Base-by-base conservation (phyloP, 1,140 invertebrate genomes). In the Ceratina australensis region DNA sequence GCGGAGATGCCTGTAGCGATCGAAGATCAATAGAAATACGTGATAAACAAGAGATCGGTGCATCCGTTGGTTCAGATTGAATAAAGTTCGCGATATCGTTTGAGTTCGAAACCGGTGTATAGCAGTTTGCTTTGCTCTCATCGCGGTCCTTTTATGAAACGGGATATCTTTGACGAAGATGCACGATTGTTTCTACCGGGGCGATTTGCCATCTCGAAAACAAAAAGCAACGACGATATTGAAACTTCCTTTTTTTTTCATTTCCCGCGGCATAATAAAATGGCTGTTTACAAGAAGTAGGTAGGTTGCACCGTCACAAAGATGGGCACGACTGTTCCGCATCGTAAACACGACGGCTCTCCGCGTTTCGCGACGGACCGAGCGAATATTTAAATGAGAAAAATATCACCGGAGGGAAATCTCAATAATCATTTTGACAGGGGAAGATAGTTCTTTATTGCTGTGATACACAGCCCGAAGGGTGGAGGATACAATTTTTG, bases 401-500 rank as follows among this genome's bases (percentile, higher is more conserved):
- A 33, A 33, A 33, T 33, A 33, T 33, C 33, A 2, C 7, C 33
- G 10, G 33, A 42, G 10, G 10, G 33, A 42, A 10, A 42, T 42
- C 8, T 42, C 33, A 42, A 42, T 42, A 42, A 42, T 42, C 33
- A 42, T 42, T 42, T 42, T 42, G 33, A 42, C 33, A 10, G 33
- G 33, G 10, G 33, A 42, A 42, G 33, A 42, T 42, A 42, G 33
- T 42, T 42, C 33, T 42, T 42, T 42, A 42, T 42, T 61, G 57
- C 66, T 54, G 22, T 42, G 18, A n/a, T 26, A 18, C 12, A 54
- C 12, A 54, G 42, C 42, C 63, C 68, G 57, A 64, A 68, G 57
- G 26, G 22, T 0, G 5, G 33, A n/a, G 24, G 77, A 73, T 26
- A 47, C 69, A 61, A 80, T 83, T 83, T 83, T 84, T 82, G 83